Conservation (phyloP, 2,797 vertebrate species). For the Chiroxiphia lanceolata region DNA sequence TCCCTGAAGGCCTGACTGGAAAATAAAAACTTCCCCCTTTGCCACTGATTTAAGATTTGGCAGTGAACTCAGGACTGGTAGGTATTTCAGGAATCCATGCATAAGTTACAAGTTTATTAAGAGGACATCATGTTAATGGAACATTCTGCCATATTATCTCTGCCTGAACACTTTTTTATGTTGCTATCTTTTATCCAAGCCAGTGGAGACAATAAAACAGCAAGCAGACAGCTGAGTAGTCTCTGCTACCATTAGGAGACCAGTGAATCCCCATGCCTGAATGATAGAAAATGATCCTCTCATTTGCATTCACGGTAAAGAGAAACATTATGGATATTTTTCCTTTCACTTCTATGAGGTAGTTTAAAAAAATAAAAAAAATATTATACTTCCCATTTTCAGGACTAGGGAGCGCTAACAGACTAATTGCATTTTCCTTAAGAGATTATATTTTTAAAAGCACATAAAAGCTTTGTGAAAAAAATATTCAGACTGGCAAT, state of each 20-base stretch:
- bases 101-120: neutral
- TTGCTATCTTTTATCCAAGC: neutral
- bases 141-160: neutral
- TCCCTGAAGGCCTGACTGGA: neutral
- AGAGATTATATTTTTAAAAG: conserved; percentile 5
- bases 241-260: neutral
- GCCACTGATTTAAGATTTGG: neutral
- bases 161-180: neutral
- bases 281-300: neutral
- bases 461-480: neutral
- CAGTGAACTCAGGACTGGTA: neutral
- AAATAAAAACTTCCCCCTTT: neutral
- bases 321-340: neutral
- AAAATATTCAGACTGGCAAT: neutral
- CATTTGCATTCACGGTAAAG: neutral
- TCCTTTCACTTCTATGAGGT: neutral
- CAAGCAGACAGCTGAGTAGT: neutral
- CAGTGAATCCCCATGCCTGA: neutral
- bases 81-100: neutral
- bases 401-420: neutral
- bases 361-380: neutral
- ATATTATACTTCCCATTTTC: neutral
- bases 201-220: neutral
- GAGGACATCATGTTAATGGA: neutral
- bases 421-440: conserved; percentile 8